These are phyloP conservation scores for Cuculus canorus DNA, from an alignment of 2,797 vertebrate genomes.

Conservation along the genomic window DNA sequence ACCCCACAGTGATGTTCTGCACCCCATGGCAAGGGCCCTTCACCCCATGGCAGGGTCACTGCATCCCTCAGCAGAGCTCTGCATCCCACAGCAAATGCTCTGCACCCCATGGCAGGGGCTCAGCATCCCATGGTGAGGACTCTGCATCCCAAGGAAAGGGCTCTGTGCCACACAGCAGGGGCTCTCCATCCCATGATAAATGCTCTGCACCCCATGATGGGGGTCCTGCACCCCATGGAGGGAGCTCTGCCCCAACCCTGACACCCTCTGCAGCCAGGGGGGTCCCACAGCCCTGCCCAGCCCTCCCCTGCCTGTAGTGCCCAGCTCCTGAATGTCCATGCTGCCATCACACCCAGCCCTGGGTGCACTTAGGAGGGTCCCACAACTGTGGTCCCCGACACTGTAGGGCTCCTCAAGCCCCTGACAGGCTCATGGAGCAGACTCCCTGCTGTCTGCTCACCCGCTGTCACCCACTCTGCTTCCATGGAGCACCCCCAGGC, in stretches of 20 bases:
- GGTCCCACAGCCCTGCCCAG: background rate
- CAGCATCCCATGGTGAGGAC: too few relatives aligned
- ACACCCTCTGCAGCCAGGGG: background rate
- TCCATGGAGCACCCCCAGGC: background rate
- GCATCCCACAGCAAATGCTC: too few relatives aligned
- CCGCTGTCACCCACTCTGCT: background rate
- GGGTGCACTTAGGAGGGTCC: background rate
- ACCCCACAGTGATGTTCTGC: too few relatives aligned
- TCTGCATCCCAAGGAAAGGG: too few relatives aligned
- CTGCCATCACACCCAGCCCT: accelerated
- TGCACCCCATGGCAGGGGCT: background rate
- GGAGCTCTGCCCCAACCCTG: background rate
- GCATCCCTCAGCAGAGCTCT: too few relatives aligned
- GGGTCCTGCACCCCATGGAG: background rate
- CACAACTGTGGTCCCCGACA: background rate
- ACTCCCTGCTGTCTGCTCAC: background rate
- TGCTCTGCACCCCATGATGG: background rate
- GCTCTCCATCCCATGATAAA: background rate
- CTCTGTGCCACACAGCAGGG: background rate
- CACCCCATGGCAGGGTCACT: background rate
- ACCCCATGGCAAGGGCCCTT: too few relatives aligned
- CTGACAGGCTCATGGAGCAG: accelerated
- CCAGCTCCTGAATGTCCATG: background rate
- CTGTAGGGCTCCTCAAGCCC: background rate
- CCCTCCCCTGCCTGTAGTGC: background rate